Conservation (phyloP, 2,113 vertebrate genomes). For the Raja brachyura region DNA sequence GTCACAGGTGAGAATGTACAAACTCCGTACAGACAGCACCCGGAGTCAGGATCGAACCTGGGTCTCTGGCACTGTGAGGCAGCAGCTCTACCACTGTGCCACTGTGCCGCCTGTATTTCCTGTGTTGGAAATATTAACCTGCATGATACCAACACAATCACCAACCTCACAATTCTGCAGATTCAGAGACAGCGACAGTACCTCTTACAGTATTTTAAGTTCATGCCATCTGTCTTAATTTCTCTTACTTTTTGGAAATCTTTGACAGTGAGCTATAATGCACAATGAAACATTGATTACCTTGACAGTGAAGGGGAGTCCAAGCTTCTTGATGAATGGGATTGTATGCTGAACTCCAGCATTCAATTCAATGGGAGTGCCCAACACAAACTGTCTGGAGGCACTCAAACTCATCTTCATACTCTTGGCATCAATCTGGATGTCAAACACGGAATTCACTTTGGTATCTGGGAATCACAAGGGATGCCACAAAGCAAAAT, state of each 20-base stretch:
- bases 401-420: constrained; percentile 43
- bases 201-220: background rate
- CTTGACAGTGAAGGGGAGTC: constrained; percentile 49
- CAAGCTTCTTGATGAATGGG: constrained; percentile 44
- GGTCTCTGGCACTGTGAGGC: too few species aligned
- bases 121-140: background rate
- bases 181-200: background rate
- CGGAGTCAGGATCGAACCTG: too few species aligned
- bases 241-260: background rate
- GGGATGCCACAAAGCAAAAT: background rate
- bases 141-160: too few species aligned
- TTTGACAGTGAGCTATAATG: background rate
- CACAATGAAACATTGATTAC: constrained; percentile 42
- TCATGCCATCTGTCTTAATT: too few species aligned
- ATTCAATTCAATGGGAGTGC: constrained; percentile 42
- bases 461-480: constrained; percentile 40
- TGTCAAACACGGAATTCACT: constrained; percentile 43
- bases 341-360: constrained; percentile 50
- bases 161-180: background rate
- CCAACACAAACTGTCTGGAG: constrained; percentile 36
- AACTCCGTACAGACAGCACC: too few species aligned
- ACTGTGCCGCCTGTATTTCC: background rate
- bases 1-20: too few species aligned
- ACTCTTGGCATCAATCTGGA: constrained; percentile 44
- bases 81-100: too few species aligned